phyloP scores from a whole-genome alignment of 2,113 vertebrate species.

The Otolemur garnettii region DNA sequence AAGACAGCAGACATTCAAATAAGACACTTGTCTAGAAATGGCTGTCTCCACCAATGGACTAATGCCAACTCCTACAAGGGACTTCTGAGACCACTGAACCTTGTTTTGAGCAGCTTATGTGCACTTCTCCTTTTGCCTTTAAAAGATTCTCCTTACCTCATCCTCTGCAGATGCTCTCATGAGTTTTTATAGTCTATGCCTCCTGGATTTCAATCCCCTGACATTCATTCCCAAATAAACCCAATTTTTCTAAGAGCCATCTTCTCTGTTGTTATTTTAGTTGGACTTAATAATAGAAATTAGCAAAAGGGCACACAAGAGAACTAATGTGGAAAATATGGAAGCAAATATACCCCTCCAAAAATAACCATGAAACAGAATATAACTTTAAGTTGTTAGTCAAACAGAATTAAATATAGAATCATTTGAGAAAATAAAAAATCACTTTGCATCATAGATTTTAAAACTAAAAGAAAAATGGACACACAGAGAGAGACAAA shows the following conservation, averaged over 20 bases:
- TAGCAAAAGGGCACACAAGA: not conserved
- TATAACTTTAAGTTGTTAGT: not conserved
- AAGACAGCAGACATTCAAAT: not conserved
- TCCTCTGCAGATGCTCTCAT: not conserved
- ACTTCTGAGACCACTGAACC: not conserved
- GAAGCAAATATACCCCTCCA: not conserved
- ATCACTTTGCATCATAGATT: not conserved
- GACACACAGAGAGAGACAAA: not conserved
- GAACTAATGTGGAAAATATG: not conserved
- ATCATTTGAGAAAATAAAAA: not conserved
- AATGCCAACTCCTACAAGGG: not conserved
- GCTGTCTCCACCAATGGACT: not conserved
- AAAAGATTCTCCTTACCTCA: not conserved
- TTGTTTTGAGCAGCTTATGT: not conserved
- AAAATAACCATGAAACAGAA: not conserved
- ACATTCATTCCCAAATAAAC: not conserved
- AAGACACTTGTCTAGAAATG: not conserved
- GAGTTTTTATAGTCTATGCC: not conserved
- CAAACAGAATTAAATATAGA: not conserved
- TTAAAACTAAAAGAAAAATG: not conserved
- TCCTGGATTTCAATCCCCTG: not conserved
- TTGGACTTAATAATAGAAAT: not conserved
- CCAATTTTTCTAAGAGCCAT: not conserved
- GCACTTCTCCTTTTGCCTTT: too few relatives aligned
- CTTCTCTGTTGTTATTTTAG: not conserved